Percentiles rank a stretch among this genome's conserved stretches.
These are phyloP conservation scores for Chrysotoxum bicinctum DNA, from an alignment of 2,888 invertebrate species.

Conservation along the genomic window DNA sequence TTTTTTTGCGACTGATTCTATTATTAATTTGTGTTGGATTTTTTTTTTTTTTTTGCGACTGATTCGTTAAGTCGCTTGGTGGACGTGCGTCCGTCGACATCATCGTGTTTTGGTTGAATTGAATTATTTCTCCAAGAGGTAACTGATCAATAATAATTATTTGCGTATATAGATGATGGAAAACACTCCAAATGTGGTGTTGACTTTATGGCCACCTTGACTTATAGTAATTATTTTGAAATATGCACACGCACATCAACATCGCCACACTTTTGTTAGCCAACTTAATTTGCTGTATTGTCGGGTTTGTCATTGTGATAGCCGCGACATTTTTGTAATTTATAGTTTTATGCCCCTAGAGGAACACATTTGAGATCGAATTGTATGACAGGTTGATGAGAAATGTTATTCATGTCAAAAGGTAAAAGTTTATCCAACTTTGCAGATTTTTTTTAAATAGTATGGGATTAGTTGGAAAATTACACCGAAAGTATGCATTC, in stretches of 20 bases:
- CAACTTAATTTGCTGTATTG: conserved; percentile 40
- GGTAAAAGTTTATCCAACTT: not conserved
- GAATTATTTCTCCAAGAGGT: not conserved
- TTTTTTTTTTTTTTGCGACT: conserved; percentile 10
- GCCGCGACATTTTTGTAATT: conserved; percentile 11
- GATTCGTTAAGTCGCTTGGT: not conserved
- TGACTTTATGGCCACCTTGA: conserved; percentile 65
- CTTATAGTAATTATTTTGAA: conserved; percentile 60
- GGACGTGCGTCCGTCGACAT: conserved; percentile 13
- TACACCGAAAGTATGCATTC: no score
- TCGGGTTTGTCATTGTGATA: conserved; percentile 47
- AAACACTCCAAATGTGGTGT: conserved; percentile 40
- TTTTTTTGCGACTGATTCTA: not conserved
- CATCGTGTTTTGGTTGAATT: not conserved
- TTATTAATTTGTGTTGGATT: conserved; percentile 26
- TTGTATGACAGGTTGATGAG: not conserved
- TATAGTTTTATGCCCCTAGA: not conserved
- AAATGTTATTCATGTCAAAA: not conserved
- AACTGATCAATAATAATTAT: conserved; percentile 16
- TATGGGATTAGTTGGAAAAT: no score
- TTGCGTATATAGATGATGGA: not conserved
- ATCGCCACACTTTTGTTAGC: conserved; percentile 20
- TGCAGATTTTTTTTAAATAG: not conserved
- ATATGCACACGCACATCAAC: conserved; percentile 9
- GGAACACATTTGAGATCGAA: not conserved